Evolutionary conservation across 2,888 invertebrate species (phyloP), one percentile per base, ranked within the genome.

Genomic region (Merodon equestris): DNA sequence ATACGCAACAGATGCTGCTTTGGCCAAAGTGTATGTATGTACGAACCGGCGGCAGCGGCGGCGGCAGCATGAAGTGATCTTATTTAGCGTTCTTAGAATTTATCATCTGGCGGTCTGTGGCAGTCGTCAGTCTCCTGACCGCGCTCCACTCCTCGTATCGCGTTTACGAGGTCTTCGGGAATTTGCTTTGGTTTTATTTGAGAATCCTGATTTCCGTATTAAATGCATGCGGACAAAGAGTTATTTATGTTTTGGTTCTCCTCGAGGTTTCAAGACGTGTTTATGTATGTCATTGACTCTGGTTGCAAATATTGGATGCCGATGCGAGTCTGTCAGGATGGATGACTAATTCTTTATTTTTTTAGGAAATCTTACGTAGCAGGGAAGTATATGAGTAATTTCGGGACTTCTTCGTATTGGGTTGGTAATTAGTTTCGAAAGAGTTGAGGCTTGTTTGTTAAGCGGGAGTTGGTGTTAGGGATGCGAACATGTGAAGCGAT

Each of bases 31-130:
- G 27, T 27, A 27, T 27, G 27, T 7, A 7, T 4, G 27, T 7
- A 27, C 7, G 7, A 27, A 7, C 27, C 27, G 27, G 27, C 7
- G 57, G 34, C 57, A 54, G 36, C 36, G 38, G 54, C 53, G 60
- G 56, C 66, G 71, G 76, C 60, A 61, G 76, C 45, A 51, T 57
- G 72, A 61, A 77, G 72, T 77, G 76, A 77, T 77, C 76, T 77
- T 77, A 77, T 77, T 77, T 72, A 77, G 76, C 72, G 72, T 77
- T 77, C 76, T 77, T 50, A 77, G 76, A 77, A 77, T 72, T 77
- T 77, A 77, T 72, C 76, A 77, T 77, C 67, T 57, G 72, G 56
- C 45, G 27, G 27, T 7, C 27, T 27, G 27, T 27, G 27, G 27
- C 27, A 2, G 27, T 27, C 27, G n/a, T n/a, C n/a, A n/a, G 54